A percentile compares a stretch with the other conserved stretches of the same genome.
These are phyloP conservation scores for Strix uralensis DNA, from an alignment of 2,113 vertebrate genomes.

Conservation along the genomic window DNA sequence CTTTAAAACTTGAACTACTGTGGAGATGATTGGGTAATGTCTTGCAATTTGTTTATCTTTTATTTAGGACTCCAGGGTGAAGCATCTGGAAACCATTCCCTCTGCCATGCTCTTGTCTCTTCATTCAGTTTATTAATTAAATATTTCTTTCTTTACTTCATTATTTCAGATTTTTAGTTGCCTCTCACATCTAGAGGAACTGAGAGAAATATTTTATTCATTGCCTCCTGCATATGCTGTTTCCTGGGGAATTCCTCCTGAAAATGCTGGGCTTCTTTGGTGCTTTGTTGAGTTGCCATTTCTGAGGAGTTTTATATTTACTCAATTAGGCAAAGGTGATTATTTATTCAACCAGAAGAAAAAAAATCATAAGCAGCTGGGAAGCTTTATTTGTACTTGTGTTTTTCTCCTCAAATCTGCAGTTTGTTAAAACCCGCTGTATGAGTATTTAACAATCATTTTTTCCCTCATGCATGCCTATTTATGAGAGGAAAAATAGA, in stretches of 20 bases:
- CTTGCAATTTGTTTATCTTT: constrained; percentile 38
- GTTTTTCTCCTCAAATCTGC: neutral
- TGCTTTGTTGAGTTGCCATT: neutral
- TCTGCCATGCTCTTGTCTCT: neutral
- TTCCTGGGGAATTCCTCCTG: constrained; percentile 53
- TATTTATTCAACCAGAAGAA: constrained; percentile 13
- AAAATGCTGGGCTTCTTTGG: neutral
- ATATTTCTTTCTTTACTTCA: constrained; percentile 29
- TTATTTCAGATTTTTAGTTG: constrained; percentile 16
- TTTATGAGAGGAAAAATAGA: constrained; percentile 51
- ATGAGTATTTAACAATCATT: constrained; percentile 52
- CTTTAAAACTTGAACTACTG: neutral
- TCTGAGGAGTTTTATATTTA: neutral
- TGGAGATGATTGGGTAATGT: neutral
- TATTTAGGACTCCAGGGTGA: neutral
- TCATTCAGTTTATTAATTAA: constrained; percentile 56
- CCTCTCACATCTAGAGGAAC: constrained; percentile 28
- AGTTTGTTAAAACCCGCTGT: constrained; percentile 7
- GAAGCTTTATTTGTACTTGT: neutral
- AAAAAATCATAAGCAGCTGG: neutral
- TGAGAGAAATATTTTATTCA: constrained; percentile 63
- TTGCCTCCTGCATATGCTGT: neutral
- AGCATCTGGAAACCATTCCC: neutral
- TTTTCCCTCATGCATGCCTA: neutral
- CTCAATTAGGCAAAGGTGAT: neutral